Evolutionary conservation across 2,797 vertebrate species (phyloP), one percentile per base, ranked within the genome.

Genomic region (Epinephelus malabaricus): DNA sequence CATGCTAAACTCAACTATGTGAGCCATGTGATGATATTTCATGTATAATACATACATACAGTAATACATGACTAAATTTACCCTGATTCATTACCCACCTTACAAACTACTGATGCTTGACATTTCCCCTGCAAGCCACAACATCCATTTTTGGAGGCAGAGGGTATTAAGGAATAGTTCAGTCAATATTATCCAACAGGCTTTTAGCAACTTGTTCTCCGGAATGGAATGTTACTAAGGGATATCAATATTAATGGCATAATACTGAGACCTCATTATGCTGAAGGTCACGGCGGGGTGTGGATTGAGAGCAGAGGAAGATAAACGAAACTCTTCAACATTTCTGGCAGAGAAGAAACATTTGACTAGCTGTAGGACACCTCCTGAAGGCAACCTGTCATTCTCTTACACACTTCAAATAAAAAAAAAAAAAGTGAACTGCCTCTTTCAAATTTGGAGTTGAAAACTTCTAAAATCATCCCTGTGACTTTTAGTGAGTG

Each of bases 171-270:
- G 43, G 61, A 79, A 78, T 21, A 67, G 75, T 73, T 81, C 30
- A 74, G 81, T 85, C 80, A 86, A 88, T 78, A 84, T 81, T 59
- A 87, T 63, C 71, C 73, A 67, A 63, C 60, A 68, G 78, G 62
- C 78, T 83, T 83, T 83, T 25, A 78, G 72, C 43, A 79, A 78
- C 79, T 59, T 79, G 73, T 83, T 85, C 73, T 79, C 61, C 2
- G 12, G 79, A 84, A 81, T 38, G 56, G 50, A 70, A 73, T 43
- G 76, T 30, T 81, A 68, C 67, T 65, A 51, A 70, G 69, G 66
- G 76, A 76, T 85, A 92, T 94, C 88, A 92, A 92, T 94, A 94
- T 94, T 92, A 90, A 94, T 92, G 85, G 50, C 76, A 69, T 82
- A 89, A 87, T 70, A 85, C 78, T 78, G 81, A 86, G 79, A 78